Percentiles rank a stretch among this genome's conserved stretches.
These are phyloP conservation scores for Leptonema lineaticorne DNA, from an alignment of 1,140 invertebrate genomes.

Conservation along the genomic window DNA sequence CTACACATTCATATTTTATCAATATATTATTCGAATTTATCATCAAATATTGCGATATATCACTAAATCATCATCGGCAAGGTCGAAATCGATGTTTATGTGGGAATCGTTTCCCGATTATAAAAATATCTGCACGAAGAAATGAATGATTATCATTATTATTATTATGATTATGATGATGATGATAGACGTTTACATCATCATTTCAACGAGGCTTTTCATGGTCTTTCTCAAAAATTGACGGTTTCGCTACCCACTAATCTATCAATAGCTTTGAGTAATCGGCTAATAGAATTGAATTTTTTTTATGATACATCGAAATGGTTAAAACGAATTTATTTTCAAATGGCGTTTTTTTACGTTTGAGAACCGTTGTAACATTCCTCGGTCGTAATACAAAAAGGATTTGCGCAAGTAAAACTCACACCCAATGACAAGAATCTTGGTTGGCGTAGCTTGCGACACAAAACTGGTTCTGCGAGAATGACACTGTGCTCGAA, in stretches of 20 bases:
- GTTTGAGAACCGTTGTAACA: constrained; percentile 11
- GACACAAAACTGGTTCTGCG: constrained; percentile 19
- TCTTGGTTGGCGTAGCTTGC: constrained; percentile 15
- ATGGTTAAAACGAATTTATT: not conserved
- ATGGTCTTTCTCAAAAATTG: not conserved
- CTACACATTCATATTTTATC: too few relatives aligned
- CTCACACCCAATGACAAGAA: constrained; percentile 25
- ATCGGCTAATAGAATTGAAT: not conserved
- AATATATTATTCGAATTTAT: too few relatives aligned
- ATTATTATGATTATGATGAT: too few relatives aligned
- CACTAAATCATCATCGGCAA: not conserved
- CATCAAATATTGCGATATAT: not conserved
- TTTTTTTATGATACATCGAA: not conserved
- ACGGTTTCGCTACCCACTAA: not conserved
- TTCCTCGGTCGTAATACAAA: constrained; percentile 8
- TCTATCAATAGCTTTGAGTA: not conserved
- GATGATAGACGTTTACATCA: constrained; percentile 12
- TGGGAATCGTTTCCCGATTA: not conserved
- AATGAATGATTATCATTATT: too few relatives aligned
- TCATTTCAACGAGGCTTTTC: not conserved
- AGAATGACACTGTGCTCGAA: constrained; percentile 13
- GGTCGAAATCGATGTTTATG: not conserved
- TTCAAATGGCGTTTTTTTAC: too few relatives aligned
- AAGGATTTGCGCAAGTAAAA: constrained; percentile 28
- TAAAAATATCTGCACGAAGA: not conserved